Evolutionary conservation across 64 coral and sea anemone species (phyloP), one percentile per base, ranked within the genome.

Genomic region (Catalaphyllia jardinei): DNA sequence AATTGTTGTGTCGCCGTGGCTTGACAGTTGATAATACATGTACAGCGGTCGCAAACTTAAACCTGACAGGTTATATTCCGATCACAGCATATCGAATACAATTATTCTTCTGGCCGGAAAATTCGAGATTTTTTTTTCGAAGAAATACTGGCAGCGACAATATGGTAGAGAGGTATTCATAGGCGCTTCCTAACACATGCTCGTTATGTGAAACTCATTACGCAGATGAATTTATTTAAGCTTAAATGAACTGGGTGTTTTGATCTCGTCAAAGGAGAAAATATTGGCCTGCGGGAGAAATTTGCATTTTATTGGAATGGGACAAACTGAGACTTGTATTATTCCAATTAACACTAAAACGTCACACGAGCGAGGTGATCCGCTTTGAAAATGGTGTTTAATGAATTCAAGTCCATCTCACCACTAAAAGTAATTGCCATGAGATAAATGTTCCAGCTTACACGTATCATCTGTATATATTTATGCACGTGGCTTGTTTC

Each of bases 271-370:
- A 46, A 50, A 77, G 74, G 20, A 24, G 0, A 24, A 2, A 83
- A 69, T 67, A 65, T 83, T 83, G 80, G 59, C 6, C 31, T 4
- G 31, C 80, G 25, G 51, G 24, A 12, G 20, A 55, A 50, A 85
- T 85, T 85, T 85, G 63, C 81, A 85, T 80, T 33, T 18, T 30
- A 10, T 20, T 61, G 10, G 31, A 38, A 85, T 9, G 42, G 42
- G 42, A 24, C 2, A 69, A 69, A 71, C 28, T 50, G 39, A 0
- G 69, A 71, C 62, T 28, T 22, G 5, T 22, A 14, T 25, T 29
- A 51, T 22, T 19, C 38, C 63, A 51, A 85, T 85, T 85, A 85
- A 17, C 38, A 51, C 62, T 71, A 71, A 85, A 69, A 38, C 81
- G 12, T 24, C 81, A 3, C 63, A 11, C 0, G 50, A 59, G 24